Evolutionary conservation across 2,888 invertebrate genomes (phyloP).

Genomic region (Hymenopus coronatus): DNA sequence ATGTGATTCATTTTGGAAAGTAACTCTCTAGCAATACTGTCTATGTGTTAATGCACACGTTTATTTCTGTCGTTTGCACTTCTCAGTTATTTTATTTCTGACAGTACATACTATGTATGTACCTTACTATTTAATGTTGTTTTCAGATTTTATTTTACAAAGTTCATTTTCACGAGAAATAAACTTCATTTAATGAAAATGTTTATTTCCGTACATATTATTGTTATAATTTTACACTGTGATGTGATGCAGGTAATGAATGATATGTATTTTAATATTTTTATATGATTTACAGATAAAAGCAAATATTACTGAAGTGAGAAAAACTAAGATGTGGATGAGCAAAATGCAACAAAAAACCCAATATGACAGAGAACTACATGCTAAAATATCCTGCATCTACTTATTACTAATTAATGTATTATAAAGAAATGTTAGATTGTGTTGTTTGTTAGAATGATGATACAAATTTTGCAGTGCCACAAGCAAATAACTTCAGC

Average conservation of each 20-base stretch:
- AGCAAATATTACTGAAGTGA: no score
- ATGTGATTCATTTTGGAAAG: not conserved
- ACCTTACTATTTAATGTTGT: no score
- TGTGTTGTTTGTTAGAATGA: conserved; percentile 17
- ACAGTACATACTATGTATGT: no score
- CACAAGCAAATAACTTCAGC: not conserved
- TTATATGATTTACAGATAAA: not conserved
- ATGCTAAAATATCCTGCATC: conserved; percentile 10
- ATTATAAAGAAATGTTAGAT: conserved; percentile 26
- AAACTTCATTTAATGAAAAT: not conserved
- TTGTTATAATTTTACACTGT: no score
- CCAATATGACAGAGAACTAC: not conserved
- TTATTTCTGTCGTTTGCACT: no score
- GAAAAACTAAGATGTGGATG: no score
- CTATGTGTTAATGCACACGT: no score
- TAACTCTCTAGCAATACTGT: no score
- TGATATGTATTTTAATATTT: not conserved
- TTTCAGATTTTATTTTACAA: no score
- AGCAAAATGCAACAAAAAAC: not conserved
- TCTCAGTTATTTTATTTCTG: no score
- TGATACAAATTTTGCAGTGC: not conserved
- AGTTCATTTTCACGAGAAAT: not conserved
- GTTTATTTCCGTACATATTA: no score
- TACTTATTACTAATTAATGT: conserved; percentile 25
- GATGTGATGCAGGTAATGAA: not conserved